These are phyloP conservation scores for Cantharis flavilabris DNA, from an alignment of 2,888 invertebrate genomes.

Conservation along the genomic window DNA sequence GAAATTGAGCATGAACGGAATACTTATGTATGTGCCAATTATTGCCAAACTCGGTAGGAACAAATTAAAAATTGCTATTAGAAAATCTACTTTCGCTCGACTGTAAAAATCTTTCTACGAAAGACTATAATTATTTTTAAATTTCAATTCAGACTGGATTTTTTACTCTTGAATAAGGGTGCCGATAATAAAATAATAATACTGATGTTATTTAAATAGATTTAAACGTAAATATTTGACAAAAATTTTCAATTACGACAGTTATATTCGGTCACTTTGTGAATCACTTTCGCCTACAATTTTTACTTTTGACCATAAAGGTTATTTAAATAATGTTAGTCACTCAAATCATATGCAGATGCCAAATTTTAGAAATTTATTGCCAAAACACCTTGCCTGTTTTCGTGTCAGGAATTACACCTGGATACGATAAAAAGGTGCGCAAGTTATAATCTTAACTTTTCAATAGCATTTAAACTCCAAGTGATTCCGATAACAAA, in stretches of 20 bases:
- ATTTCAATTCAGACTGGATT: neutral
- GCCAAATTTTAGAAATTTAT: neutral
- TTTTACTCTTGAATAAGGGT: neutral
- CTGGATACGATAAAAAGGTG: neutral
- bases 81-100: neutral
- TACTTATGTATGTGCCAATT: neutral
- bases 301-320: neutral
- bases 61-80: neutral
- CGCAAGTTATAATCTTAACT: too few species aligned
- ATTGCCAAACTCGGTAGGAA: neutral
- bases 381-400: neutral
- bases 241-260: neutral
- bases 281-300: neutral
- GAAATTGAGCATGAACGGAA: neutral
- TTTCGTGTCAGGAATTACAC: neutral
- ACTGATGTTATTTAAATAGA: too few species aligned
- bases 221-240: too few species aligned
- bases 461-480: too few species aligned
- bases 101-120: neutral
- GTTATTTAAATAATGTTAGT: neutral
- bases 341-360: neutral
- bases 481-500: too few species aligned
- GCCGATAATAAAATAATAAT: too few species aligned
- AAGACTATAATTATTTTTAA: neutral
- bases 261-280: neutral